Conservation (phyloP, 2,113 vertebrate species). For the Prolemur simus region DNA sequence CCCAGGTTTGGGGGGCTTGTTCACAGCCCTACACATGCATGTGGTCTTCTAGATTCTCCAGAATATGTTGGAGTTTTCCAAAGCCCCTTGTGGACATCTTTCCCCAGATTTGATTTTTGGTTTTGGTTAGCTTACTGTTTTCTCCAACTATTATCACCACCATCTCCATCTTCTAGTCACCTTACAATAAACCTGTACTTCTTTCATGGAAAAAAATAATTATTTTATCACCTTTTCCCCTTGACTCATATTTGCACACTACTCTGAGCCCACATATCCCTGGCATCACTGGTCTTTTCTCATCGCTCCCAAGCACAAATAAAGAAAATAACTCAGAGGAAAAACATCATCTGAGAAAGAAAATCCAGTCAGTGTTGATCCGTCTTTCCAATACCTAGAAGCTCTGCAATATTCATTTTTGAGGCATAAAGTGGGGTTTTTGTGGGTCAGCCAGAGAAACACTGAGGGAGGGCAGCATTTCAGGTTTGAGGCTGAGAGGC, state of each 20-base stretch:
- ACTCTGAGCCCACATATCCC: neutral
- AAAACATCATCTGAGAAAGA: neutral
- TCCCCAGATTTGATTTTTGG: neutral
- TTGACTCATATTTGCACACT: neutral
- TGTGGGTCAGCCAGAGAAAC: neutral
- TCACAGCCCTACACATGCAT: neutral
- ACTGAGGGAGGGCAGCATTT: neutral
- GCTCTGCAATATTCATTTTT: neutral
- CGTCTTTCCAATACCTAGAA: neutral
- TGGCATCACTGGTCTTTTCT: neutral
- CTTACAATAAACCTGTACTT: neutral
- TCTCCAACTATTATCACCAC: neutral
- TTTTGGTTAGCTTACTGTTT: neutral
- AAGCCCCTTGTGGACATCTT: neutral
- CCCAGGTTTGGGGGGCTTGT: neutral
- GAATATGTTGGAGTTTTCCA: neutral
- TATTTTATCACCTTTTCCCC: neutral
- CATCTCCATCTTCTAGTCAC: neutral
- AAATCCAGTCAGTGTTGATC: neutral
- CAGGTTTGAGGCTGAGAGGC: neutral
- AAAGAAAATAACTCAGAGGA: neutral
- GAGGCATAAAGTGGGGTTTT: neutral
- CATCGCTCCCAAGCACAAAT: neutral
- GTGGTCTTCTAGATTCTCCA: neutral
- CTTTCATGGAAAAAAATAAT: neutral